Base-by-base conservation (phyloP, 1,140 invertebrate genomes). In the Apolygus lucorum region DNA sequence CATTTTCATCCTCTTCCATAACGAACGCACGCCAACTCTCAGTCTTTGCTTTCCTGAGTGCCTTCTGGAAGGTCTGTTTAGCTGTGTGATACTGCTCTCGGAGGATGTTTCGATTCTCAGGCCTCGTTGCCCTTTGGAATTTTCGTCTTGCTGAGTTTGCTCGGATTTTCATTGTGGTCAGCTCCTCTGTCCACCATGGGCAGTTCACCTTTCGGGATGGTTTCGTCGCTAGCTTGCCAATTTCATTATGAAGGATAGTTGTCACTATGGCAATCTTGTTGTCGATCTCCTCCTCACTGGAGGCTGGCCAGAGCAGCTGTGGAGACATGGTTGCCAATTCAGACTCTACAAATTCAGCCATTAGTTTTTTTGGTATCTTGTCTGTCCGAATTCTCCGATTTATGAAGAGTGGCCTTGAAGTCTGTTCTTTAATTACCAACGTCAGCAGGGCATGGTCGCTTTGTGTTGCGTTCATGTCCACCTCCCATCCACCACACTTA, bases 121-220 rank as follows among this genome's bases (percentile, higher is more conserved):
- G 54, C 4, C 4, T 4, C 4, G 17, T 4, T 11, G 17, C 17
- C 21, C 54, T 4, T 21, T 62, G 54, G 54, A 21, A 62, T 11
- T n/a, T 8, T 11, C 54, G 17, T 11, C 54, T n/a, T 21, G 8
- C 22, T 4, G 17, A 4, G 24, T 25, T 21, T 4, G 54, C 17
- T 8, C 4, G 4, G 4, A n/a, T 25, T 8, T 63, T 22, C 2
- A 63, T n/a, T 14, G 62, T 25, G 14, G 17, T 21, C 27, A 63
- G 2, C 27, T 63, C 62, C 1, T 63, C 62, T 14, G 22, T 63
- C 62, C 62, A 63, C 62, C 62, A 63, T 2, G 21, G 62, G 62
- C 22, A 27, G 2, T 63, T 22, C 2, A 11, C 8, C 4, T 14
- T 2, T 17, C 17, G 21, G 22, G 22, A 11, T n/a, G 54, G 22